A percentile compares a stretch with the other conserved stretches of the same genome.
phyloP scores from a whole-genome alignment of 2,888 invertebrate species.

The Andrena bucephala region DNA sequence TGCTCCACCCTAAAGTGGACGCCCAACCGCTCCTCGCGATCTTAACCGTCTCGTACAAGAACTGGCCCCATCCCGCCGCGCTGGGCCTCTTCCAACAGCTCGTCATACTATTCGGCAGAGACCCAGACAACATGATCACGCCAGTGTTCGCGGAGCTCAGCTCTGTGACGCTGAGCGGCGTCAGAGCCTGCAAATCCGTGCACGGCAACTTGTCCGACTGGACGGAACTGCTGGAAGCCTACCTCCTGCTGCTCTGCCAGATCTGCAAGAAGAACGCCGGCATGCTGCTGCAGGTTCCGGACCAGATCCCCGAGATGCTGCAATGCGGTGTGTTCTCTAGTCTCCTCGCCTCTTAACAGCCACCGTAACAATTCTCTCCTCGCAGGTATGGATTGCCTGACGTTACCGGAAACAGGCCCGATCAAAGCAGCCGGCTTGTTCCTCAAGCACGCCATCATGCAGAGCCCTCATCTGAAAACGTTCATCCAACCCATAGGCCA shows the following conservation, averaged over 20 bases:
- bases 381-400: conserved; percentile 87
- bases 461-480: conserved; percentile 85
- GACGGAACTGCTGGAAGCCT: conserved; percentile 90
- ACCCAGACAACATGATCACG: conserved; percentile 79
- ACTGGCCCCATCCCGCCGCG: conserved; percentile 85
- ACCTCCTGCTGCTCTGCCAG: conserved; percentile 88
- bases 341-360: too few species aligned
- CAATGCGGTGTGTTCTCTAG: conserved; percentile 81
- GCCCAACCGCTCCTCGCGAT: conserved; percentile 76
- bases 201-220: conserved; percentile 86
- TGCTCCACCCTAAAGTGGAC: conserved; percentile 79
- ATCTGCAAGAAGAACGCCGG: conserved; percentile 88
- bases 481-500: conserved; percentile 88
- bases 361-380: not conserved
- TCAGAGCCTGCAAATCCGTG: conserved; percentile 77
- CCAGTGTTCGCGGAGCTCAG: conserved; percentile 79
- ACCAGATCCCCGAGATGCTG: conserved; percentile 83
- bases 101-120: conserved; percentile 85
- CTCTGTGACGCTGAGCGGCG: conserved; percentile 78
- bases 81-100: conserved; percentile 81
- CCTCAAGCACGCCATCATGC: conserved; percentile 87
- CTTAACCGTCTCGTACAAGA: conserved; percentile 81
- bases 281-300: conserved; percentile 82
- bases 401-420: conserved; percentile 87
- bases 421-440: conserved; percentile 88